Conservation (phyloP, 2,797 vertebrate genomes). For the Sebastes diploproa region DNA sequence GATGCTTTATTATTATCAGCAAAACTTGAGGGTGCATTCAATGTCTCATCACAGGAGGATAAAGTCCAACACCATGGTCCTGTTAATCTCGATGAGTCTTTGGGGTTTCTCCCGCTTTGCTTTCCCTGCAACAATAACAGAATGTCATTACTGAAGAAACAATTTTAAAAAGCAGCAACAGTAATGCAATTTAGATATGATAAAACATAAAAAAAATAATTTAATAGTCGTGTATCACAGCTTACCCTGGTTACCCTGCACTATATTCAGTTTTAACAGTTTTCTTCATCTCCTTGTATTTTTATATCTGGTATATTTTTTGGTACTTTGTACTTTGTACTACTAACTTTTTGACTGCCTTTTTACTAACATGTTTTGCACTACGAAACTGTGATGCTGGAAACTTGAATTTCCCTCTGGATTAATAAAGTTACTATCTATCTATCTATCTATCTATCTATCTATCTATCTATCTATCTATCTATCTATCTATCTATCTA, state of each 20-base stretch:
- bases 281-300: too few relatives aligned
- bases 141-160: background rate
- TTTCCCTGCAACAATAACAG: conserved; percentile 71
- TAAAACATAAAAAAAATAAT: background rate
- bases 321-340: fast-evolving
- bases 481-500: fast-evolving
- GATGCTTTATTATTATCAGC: background rate
- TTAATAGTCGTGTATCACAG: too few relatives aligned
- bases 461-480: too few relatives aligned
- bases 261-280: too few relatives aligned
- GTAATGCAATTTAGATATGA: background rate
- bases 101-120: conserved; percentile 63
- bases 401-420: too few relatives aligned
- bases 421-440: too few relatives aligned
- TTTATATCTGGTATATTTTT: too few relatives aligned
- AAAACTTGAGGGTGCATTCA: background rate
- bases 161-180: background rate
- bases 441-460: too few relatives aligned
- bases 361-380: too few relatives aligned
- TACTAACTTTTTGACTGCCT: too few relatives aligned
- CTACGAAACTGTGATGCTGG: too few relatives aligned
- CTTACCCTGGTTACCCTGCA: too few relatives aligned
- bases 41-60: background rate
- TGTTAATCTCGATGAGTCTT: conserved; percentile 81
- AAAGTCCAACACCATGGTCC: conserved; percentile 16